Evolutionary conservation across 2,888 invertebrate species (phyloP), one percentile per base, ranked within the genome.

Genomic region (Xestia ashworthii): DNA sequence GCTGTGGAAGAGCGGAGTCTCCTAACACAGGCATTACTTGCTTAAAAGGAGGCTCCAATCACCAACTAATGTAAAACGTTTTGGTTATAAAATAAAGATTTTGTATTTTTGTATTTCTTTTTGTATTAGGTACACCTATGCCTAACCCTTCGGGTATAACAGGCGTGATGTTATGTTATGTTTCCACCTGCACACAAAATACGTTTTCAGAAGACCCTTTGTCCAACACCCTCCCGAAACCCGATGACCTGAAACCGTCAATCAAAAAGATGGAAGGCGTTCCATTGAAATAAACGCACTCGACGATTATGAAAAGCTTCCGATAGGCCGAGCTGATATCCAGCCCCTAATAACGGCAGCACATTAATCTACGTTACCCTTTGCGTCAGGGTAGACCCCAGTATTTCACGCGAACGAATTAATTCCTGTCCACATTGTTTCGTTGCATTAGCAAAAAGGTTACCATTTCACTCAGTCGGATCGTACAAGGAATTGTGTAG

Each of bases 311-410:
- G 60, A 76, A 69, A 68, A 74, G 87, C 74, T 80, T 79, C 80
- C 78, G 88, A 80, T 75, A 77, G 73, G 69, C 55, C 66, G 41
- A 44, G 22, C 74, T 50, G 78, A 58, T 65, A 81, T 50, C 74
- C 81, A 64, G 66, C 25, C 71, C 41, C 58, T 78, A 84, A 88
- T 88, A 84, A 83, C 72, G 38, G 50, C 38, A 38, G 62, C 73
- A 60, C 82, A 83, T 82, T 81, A 86, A 89, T 88, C 83, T 86
- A 78, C 58, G 78, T 82, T 74, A 69, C 72, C 75, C 58, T 74
- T 67, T 80, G 67, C 46, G 69, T 77, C n/a, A n/a, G 62, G 41
- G 46, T 41, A 65, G 66, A 72, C 48, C 48, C 60, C 60, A 55
- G 69, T 60, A 76, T 58, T 73, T 73, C 70, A 73, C 66, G 62